Base-by-base conservation (phyloP, 2,113 vertebrate species). In the Hippocampus guttulatus region DNA sequence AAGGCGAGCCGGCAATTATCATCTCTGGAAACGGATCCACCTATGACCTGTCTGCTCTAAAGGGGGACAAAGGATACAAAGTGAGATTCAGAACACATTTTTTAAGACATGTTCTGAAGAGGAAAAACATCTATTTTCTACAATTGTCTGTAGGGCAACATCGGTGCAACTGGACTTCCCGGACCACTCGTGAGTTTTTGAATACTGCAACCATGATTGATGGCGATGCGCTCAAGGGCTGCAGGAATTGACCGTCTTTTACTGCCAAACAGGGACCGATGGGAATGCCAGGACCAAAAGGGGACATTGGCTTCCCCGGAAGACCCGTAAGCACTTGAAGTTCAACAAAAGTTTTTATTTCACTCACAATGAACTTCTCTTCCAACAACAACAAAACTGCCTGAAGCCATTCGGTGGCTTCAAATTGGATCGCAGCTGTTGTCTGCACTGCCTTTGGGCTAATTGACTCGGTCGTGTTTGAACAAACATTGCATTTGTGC, bases 281-380 rank as follows among this genome's bases (percentile, higher is more conserved):
- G n/a, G 96, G 97, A 92, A 94, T 91, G 45, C 12, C 47, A 4
- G 96, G 97, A 90, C 90, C 89, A 9, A 98, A 96, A 90, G 97
- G 97, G 87, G 96, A 96, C 67, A 94, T 95, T 66, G 97, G 97
- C 61, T 89, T 97, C 54, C 96, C 97, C 0, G 97, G 97, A 80
- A 88, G 95, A 68, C 92, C 94, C 47, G 97, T 99, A 94, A 89
- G 95, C 91, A 90, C 69, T 45, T 8, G 2, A 16, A 40, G 64
- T 74, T 33, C 64, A 33, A 54, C 14, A 23, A n/a, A n/a, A 67
- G 47, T 38, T 70, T 33, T 18, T 57, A 74, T 57, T 23, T 10
- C 54, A 25, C 20, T 11, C 54, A 57, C n/a, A 57, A 5, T 47
- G 3, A 47, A 47, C 12, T 4, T 47, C 45, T 47, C 45, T 45